Evolutionary conservation across 2,797 vertebrate species (phyloP), one percentile per base, ranked within the genome.

Genomic region (Lepilemur ruficaudatus): DNA sequence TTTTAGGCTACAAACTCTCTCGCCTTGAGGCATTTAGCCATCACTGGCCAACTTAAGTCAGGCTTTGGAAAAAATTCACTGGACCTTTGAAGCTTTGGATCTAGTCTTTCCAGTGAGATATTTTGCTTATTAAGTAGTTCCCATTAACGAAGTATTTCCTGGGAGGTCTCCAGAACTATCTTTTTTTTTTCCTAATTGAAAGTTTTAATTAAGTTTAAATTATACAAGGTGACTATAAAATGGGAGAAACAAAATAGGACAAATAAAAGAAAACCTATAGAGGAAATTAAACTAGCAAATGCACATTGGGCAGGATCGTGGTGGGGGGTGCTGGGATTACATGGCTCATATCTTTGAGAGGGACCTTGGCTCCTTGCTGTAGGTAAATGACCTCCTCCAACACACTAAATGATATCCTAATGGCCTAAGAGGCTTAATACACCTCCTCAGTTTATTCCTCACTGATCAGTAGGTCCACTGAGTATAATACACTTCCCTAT

Each of bases 121-220:
- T 93, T 97, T 96, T 97, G 89, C 94, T 97, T 96, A 91, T 85
- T 91, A 96, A 91, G 92, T 95, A 55, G 76, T 94, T 97, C 28
- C 75, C 75, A 87, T 97, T 96, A 97, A 86, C 92, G 82, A 93
- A 96, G 35, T 97, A 43, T 89, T 97, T 97, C 94, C 89, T 97
- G 48, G 96, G 95, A 97, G 80, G 65, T 81, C 75, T 97, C 46
- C 63, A 93, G 82, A 92, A 81, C 78, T 46, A 50, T 81, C 61
- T 32, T 46, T 69, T 63, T 80, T 75, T 23, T 1, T 11, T 6
- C 23, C 48, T 85, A 95, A 97, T 94, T 87, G 97, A 95, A 98
- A 95, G 35, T 97, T 97, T 97, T 97, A 97, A 97, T 97, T 97
- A 97, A 97, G 48, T 97, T 96, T 95, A 97, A 98, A 97, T 97